Conservation (phyloP, 2,113 vertebrate species). For the Paradoxurus hermaphroditus region DNA sequence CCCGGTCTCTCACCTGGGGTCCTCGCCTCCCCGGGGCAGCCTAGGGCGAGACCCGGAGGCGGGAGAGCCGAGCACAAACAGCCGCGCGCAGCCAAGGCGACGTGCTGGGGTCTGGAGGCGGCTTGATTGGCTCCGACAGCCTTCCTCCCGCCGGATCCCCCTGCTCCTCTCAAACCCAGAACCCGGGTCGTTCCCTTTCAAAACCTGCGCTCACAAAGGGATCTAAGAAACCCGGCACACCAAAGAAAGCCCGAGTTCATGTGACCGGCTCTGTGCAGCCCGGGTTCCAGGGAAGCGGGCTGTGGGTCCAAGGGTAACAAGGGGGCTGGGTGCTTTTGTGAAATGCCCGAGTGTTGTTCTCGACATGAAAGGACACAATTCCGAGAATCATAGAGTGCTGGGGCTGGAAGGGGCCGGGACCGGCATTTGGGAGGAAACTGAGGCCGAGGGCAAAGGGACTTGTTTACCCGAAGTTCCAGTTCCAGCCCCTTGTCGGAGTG, state of each 20-base stretch:
- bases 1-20: slow-evolving; percentile 66
- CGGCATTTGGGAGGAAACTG: slow-evolving; percentile 28
- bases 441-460: slow-evolving; percentile 20
- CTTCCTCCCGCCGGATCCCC: slow-evolving; percentile 63
- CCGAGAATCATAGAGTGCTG: not conserved
- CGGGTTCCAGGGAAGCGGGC: slow-evolving; percentile 61
- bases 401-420: not conserved
- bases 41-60: slow-evolving; percentile 32
- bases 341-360: slow-evolving; percentile 53
- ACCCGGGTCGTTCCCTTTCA: slow-evolving; percentile 56
- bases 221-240: slow-evolving; percentile 58
- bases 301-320: slow-evolving; percentile 42
- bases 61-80: not conserved
- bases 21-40: slow-evolving; percentile 38
- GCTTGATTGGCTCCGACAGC: slow-evolving; percentile 81
- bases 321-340: slow-evolving; percentile 61
- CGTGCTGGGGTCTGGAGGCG: slow-evolving; percentile 38
- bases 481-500: not conserved
- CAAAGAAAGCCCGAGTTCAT: slow-evolving; percentile 65
- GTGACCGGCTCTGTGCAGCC: slow-evolving; percentile 72
- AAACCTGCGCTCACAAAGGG: slow-evolving; percentile 77
- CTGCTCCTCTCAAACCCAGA: slow-evolving; percentile 62
- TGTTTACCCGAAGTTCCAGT: not conserved
- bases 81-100: slow-evolving; percentile 38
- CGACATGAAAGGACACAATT: slow-evolving; percentile 3